Conservation (phyloP, 1,140 invertebrate genomes). For the Caligus rogercresseyi region DNA sequence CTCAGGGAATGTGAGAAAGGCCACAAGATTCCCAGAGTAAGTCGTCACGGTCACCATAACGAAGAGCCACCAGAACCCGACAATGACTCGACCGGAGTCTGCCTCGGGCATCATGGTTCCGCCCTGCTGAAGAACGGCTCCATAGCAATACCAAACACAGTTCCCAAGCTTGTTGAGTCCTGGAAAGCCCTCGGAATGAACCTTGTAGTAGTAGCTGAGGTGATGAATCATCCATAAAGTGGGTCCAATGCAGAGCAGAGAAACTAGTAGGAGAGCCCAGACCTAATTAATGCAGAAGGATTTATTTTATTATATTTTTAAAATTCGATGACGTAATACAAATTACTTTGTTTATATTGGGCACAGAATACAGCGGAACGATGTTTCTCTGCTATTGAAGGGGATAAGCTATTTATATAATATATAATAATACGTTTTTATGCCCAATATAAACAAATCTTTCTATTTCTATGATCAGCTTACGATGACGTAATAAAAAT, state of each 20-base stretch:
- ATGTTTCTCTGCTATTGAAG: too few species aligned
- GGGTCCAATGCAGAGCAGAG: constrained; percentile 54
- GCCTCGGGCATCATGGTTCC: constrained; percentile 62
- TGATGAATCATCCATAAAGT: constrained; percentile 55
- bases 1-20: constrained; percentile 77
- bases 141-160: constrained; percentile 76
- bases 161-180: constrained; percentile 49
- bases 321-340: too few species aligned
- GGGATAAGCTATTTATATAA: too few species aligned
- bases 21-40: constrained; percentile 78
- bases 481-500: too few species aligned
- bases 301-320: too few species aligned
- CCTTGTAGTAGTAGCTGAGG: constrained; percentile 47
- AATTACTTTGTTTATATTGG: too few species aligned
- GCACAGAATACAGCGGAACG: too few species aligned
- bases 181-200: constrained; percentile 31
- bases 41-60: constrained; percentile 74
- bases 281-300: constrained; percentile 41
- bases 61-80: constrained; percentile 81
- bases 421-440: too few species aligned
- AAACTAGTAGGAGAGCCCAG: constrained; percentile 52
- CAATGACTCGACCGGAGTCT: constrained; percentile 65
- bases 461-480: too few species aligned
- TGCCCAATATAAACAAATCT: too few species aligned
- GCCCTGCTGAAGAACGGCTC: constrained; percentile 73